Evolutionary conservation across 2,888 invertebrate species (phyloP), one percentile per base, ranked within the genome.

Genomic region (Formica aserva): DNA sequence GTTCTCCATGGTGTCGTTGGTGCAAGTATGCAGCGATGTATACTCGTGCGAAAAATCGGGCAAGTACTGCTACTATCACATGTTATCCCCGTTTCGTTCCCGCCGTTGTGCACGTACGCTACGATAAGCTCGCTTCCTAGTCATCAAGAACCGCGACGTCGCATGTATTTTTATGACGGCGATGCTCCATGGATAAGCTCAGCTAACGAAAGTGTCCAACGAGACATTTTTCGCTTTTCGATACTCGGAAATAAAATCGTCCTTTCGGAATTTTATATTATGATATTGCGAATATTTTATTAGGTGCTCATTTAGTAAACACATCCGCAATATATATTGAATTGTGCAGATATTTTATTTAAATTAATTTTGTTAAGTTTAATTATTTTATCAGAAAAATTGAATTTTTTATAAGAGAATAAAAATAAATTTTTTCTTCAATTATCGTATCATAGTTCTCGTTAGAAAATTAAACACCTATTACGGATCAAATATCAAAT

Each of bases 61-160:
- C 77, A 71, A 76, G 77, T 71, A 77, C 72, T 55, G 71, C 38
- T 35, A 69, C 77, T 77, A 77, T 77, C 77, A 71, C 77, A 69
- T 57, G 71, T 77, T 77, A 77, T 55, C 38, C 72, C 29, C 41
- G 55, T 71, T 57, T 77, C 71, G 71, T 77, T 69, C 48, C 41
- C 41, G 76, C 76, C 77, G 55, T 77, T 77, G 72, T 29, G 55
- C 72, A 77, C 71, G 71, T 77, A 77, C 77, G 55, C 38, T 22
- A 57, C 77, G 77, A 77, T 77, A 77, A 77, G 77, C 77, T 55
- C 8, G 71, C 77, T 71, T 77, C 77, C 77, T 77, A 71, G 71
- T 77, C 77, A 77, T 77, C 77, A 77, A 77, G 77, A 71, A 71
- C 41, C 77, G 41, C 77, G 77, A 77, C 77, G 35, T 77, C 77